Evolutionary conservation across 2,888 invertebrate species (phyloP), one percentile per base, ranked within the genome.

Genomic region (Napeogenes sylphis): DNA sequence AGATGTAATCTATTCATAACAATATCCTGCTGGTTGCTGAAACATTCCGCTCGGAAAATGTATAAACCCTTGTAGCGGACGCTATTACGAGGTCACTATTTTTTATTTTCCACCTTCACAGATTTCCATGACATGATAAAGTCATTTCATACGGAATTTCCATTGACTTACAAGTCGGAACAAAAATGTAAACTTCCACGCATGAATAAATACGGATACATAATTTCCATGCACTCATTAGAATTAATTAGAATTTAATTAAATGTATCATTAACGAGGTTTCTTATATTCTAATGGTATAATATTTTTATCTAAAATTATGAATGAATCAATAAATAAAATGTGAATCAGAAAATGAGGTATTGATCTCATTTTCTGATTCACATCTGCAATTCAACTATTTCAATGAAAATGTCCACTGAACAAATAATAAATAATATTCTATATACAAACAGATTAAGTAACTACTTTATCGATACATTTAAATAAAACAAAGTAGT

Each of bases 41-140:
- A 62, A 63, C 62, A 56, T 62, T 68, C 66, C 68, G 62, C 56
- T 46, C 47, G 68, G 64, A 61, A 68, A 64, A 66, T 59, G 59
- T 68, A 63, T n/a, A 62, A 58, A 64, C 62, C 61, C 68, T 60
- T 62, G 45, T 55, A 53, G 55, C 66, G 68, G 66, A 68, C 61
- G 45, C 62, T 47, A 14, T 33, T 55, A 57, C 62, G 60, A 35
- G 45, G 62, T 47, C 59, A 53, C 60, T 42, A 61, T 47, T 62
- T 64, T 59, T 65, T 59, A 53, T 57, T 59, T 65, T 63, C 65
- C 64, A 66, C 10, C 21, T 46, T 58, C 45, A 60, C 56, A 21
- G 21, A 61, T 53, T 62, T 68, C 62, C 61, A 59, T 55, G 46
- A 56, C 42, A 58, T 38, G 58, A 55, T 38, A 66, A 63, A 54